Percentiles rank a stretch among this genome's conserved stretches.
Evolutionary conservation across 2,888 invertebrate species (phyloP).

Genomic region (Meliscaeva auricollis): DNA sequence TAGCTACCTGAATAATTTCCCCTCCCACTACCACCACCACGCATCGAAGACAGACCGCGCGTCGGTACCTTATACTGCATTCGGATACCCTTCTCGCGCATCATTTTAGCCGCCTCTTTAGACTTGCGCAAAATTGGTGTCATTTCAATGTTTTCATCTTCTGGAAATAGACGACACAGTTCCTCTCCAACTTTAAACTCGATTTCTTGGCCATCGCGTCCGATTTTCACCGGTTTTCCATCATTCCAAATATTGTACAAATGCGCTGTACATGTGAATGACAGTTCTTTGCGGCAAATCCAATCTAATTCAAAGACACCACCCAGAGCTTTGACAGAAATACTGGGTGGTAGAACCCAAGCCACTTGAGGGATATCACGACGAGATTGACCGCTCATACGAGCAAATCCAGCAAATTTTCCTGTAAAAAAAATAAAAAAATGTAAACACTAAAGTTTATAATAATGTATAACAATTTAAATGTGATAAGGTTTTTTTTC

Average conservation of each 20-base stretch:
- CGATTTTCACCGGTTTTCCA: slow-evolving; percentile 99
- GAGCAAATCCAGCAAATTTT: slow-evolving; percentile 96
- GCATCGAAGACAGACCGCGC: slow-evolving; percentile 84
- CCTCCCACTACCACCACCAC: slow-evolving; percentile 83
- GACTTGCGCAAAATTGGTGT: slow-evolving; percentile 94
- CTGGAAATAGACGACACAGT: slow-evolving; percentile 94
- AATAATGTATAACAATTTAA: no score
- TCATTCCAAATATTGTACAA: slow-evolving; percentile 99
- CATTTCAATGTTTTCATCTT: slow-evolving; percentile 96
- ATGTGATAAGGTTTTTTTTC: no score
- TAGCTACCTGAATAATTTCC: slow-evolving; percentile 84
- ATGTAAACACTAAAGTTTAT: neutral
- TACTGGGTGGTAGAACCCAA: slow-evolving; percentile 97
- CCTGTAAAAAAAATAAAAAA: slow-evolving; percentile 82
- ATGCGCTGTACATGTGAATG: slow-evolving; percentile 96
- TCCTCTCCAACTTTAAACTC: slow-evolving; percentile 98
- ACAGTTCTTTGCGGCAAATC: slow-evolving; percentile 97
- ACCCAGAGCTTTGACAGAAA: slow-evolving; percentile 96
- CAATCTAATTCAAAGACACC: slow-evolving; percentile 99
- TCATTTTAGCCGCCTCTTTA: slow-evolving; percentile 91
- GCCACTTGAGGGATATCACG: slow-evolving; percentile 95
- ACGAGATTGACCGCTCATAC: slow-evolving; percentile 94
- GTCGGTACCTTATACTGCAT: slow-evolving; percentile 84
- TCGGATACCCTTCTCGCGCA: slow-evolving; percentile 84
- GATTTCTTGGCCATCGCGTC: slow-evolving; percentile 99